Conservation (phyloP, 2,888 invertebrate species). For the Drosophila eohydei region DNA sequence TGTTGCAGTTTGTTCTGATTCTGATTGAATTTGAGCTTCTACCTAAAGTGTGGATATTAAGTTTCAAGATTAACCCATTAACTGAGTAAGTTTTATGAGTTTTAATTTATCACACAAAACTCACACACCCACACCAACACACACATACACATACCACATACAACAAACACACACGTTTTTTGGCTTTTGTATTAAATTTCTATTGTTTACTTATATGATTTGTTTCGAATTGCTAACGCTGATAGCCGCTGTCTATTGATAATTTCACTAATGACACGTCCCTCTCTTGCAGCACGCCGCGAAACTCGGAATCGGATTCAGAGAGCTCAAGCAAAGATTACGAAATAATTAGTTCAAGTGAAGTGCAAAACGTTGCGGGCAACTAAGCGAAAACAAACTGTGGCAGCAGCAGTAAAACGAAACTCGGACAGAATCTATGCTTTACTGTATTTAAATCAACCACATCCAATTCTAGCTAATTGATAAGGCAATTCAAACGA, state of each 20-base stretch:
- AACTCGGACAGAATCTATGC: constrained; percentile 30
- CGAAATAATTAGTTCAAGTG: constrained; percentile 92
- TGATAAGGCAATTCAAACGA: constrained; percentile 43
- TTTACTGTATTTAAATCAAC: constrained; percentile 52
- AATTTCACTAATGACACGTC: background rate
- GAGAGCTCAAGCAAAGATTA: constrained; percentile 94
- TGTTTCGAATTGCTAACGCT: constrained; percentile 11
- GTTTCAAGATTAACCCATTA: constrained; percentile 50
- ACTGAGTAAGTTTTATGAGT: constrained; percentile 64
- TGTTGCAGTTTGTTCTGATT: constrained; percentile 52
- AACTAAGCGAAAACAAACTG: constrained; percentile 59
- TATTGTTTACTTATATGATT: constrained; percentile 11
- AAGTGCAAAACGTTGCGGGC: constrained; percentile 86
- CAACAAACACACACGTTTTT: constrained; percentile 20
- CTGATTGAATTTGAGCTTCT: constrained; percentile 45
- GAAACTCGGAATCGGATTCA: constrained; percentile 91
- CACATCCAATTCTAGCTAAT: constrained; percentile 56
- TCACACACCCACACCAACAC: constrained; percentile 9
- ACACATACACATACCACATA: constrained; percentile 10
- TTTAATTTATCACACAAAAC: constrained; percentile 23
- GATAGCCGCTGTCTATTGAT: background rate
- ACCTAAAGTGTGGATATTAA: constrained; percentile 44
- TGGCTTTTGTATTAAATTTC: constrained; percentile 21
- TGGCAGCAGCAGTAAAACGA: constrained; percentile 21
- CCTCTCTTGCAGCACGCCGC: constrained; percentile 73